Conservation (phyloP, 2,113 vertebrate species). For the Aythya baeri region DNA sequence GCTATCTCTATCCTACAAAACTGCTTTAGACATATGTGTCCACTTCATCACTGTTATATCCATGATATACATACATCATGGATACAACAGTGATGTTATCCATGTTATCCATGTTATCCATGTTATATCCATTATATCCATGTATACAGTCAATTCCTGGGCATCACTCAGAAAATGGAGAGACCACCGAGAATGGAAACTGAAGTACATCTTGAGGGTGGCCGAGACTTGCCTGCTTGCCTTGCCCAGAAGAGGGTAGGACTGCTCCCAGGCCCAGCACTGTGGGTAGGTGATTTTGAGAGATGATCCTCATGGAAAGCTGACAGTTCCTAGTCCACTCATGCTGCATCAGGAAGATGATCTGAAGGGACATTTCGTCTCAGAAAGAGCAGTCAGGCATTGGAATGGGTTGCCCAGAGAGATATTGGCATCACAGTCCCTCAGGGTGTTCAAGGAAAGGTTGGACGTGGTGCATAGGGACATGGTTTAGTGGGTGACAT, state of each 20-base stretch:
- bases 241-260: not conserved
- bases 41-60: fast-evolving
- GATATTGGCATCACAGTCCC: no score
- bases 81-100: no score
- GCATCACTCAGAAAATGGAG: not conserved
- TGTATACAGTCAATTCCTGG: not conserved
- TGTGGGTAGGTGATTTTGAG: not conserved
- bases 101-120: not conserved
- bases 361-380: not conserved
- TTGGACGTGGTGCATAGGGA: no score
- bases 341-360: not conserved
- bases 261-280: not conserved
- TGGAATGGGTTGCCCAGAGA: no score
- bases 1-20: fast-evolving
- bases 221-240: not conserved
- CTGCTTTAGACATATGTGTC: not conserved
- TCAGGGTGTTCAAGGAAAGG: no score
- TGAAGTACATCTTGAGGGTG: not conserved
- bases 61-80: no score
- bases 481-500: no score
- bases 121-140: not conserved
- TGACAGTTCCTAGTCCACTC: not conserved
- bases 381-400: no score
- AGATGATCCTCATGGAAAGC: not conserved
- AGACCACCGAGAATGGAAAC: not conserved